Evolutionary conservation across 2,797 vertebrate species (phyloP), one percentile per base, ranked within the genome.

Genomic region (Trachurus trachurus): DNA sequence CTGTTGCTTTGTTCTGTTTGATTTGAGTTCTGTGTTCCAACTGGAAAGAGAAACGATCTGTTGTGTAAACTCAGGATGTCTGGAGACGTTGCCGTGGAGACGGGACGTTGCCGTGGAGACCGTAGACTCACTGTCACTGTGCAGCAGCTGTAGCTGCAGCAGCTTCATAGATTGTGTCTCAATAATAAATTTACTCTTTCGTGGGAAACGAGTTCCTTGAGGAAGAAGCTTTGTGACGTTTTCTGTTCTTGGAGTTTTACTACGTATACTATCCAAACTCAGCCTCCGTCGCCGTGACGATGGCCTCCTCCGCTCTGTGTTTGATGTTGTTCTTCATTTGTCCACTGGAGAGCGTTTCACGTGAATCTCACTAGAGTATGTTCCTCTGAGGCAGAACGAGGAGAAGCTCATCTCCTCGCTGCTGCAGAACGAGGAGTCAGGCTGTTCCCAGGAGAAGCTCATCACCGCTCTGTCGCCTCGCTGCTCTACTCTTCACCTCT

Each of bases 151-250:
- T n/a, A n/a, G n/a, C n/a, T 92, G 95, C 96, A 95, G n/a, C n/a
- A n/a, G n/a, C 96, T 96, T 95, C 95, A 94, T 96, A 96, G 95
- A 96, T 97, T 97, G 96, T 98, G 96, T 98, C 96, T 98, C 96
- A 96, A 98, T 98, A 98, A 98, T n/a, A n/a, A n/a, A 99, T 97
- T 93, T 94, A 96, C 97, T 97, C 96, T 97, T 97, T 97, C 97
- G 96, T 98, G 96, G 97, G 97, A 97, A 98, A 96, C 96, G 66
- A 90, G 95, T 97, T 97, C 97, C 93, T 97, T n/a, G n/a, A 91
- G 97, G 97, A 96, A 97, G 94, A 96, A 96, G 95, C 95, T 88
- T 96, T 96, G 96, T 97, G 96, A 96, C 96, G 96, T 94, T 95
- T 96, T 97, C 94, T 95, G 94, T 96, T 95, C 89, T 93, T 87